phyloP scores from a whole-genome alignment of 37 sponge, comb jelly and placozoan genomes.

The Cladorhizidae sp. region DNA sequence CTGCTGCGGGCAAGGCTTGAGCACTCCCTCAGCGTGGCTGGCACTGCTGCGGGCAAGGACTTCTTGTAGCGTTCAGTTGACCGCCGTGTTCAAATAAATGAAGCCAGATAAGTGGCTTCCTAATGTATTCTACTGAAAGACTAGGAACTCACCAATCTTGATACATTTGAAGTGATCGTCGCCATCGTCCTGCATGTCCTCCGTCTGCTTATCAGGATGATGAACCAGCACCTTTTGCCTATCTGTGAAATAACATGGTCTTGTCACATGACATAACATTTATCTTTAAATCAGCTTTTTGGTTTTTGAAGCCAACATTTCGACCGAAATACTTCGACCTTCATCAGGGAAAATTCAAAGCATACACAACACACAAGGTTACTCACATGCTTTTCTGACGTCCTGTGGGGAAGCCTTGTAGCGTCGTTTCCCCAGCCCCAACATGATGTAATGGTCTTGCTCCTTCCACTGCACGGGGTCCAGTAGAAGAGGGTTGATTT shows the following conservation, averaged over 20 bases:
- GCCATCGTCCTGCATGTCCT: slow-evolving; percentile 36
- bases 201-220: slow-evolving; percentile 94
- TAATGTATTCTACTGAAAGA: no score
- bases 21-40: no score
- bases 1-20: no score
- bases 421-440: slow-evolving; percentile 80
- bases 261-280: no score
- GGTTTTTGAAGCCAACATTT: no score
- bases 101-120: no score
- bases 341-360: background rate
- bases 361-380: background rate
- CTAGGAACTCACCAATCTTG: slow-evolving; percentile 71
- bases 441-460: slow-evolving; percentile 94
- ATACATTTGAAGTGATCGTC: slow-evolving; percentile 90
- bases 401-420: slow-evolving; percentile 77
- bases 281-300: no score
- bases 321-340: no score
- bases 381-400: slow-evolving; percentile 93
- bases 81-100: no score
- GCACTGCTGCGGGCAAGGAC: no score
- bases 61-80: no score
- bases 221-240: slow-evolving; percentile 80
- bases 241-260: slow-evolving; percentile 33
- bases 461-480: slow-evolving; percentile 85
- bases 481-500: slow-evolving; percentile 40